Conservation (phyloP, 2,888 invertebrate species). For the Cantharis flavilabris region DNA sequence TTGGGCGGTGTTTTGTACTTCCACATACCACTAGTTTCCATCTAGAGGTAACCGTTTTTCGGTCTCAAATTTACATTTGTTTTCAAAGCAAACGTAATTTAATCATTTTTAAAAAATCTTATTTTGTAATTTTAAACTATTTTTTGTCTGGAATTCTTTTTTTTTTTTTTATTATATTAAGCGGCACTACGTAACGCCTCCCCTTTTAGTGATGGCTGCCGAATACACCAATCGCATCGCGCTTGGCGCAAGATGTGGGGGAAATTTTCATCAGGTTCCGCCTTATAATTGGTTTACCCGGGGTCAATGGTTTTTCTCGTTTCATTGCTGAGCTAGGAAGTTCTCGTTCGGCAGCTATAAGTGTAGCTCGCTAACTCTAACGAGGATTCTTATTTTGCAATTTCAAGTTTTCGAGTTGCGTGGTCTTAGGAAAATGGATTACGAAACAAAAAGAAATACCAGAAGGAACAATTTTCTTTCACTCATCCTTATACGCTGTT, state of each 20-base stretch:
- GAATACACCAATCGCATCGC: not conserved
- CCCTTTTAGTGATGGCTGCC: conserved; percentile 7
- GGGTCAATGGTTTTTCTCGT: conserved; percentile 31
- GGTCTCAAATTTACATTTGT: not conserved
- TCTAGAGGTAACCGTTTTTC: not conserved
- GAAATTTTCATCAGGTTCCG: not conserved
- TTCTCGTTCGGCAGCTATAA: not conserved
- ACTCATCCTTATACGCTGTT: not conserved
- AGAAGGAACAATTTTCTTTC: not conserved
- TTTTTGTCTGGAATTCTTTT: not conserved
- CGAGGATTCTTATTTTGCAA: not conserved
- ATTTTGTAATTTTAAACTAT: not conserved
- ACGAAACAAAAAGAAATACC: conserved; percentile 2
- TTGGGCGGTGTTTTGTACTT: not conserved
- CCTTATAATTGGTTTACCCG: conserved; percentile 14
- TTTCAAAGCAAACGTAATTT: not conserved
- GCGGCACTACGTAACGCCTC: not conserved
- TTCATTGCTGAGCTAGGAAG: conserved; percentile 27
- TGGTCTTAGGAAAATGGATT: not conserved
- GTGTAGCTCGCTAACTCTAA: conserved; percentile 2
- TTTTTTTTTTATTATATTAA: not conserved
- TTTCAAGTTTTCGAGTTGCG: conserved; percentile 2
- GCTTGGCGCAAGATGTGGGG: not conserved
- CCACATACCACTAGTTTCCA: not conserved
- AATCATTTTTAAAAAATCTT: not conserved